Percentiles rank a stretch among this genome's conserved stretches.
Conservation (phyloP, 2,888 invertebrate species). For the Geotrupes spiniger region DNA sequence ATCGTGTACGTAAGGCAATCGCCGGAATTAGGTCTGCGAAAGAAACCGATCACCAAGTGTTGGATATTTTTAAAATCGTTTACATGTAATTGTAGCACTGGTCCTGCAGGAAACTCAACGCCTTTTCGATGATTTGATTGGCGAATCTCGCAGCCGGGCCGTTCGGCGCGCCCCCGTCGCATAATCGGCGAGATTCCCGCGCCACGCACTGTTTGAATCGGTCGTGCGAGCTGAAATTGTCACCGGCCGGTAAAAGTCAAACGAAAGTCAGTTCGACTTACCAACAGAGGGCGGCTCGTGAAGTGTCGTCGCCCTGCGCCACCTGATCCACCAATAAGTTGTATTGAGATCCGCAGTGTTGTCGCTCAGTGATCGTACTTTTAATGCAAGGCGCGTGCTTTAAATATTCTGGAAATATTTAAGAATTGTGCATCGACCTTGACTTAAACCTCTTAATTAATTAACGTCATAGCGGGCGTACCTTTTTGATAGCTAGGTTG, state of each 20-base stretch:
- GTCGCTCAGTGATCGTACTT: slow-evolving; percentile 55
- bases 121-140: slow-evolving; percentile 57
- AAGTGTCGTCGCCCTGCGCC: slow-evolving; percentile 53
- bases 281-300: slow-evolving; percentile 59
- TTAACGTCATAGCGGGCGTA: slow-evolving; percentile 30
- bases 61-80: slow-evolving; percentile 41
- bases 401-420: slow-evolving; percentile 54
- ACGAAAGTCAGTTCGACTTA: slow-evolving; percentile 36
- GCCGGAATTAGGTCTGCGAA: slow-evolving; percentile 53
- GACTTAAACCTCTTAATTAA: too few relatives aligned
- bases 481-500: slow-evolving; percentile 58
- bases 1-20: slow-evolving; percentile 46
- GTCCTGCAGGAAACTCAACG: slow-evolving; percentile 58
- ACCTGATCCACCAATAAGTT: slow-evolving; percentile 57
- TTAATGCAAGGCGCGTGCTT: slow-evolving; percentile 61
- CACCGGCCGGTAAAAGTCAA: neutral
- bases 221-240: slow-evolving; percentile 57
- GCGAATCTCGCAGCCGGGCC: slow-evolving; percentile 56
- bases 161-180: slow-evolving; percentile 51
- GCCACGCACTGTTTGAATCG: slow-evolving; percentile 59
- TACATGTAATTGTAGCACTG: slow-evolving; percentile 61
- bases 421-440: too few relatives aligned
- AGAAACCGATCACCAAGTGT: slow-evolving; percentile 3
- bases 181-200: slow-evolving; percentile 53
- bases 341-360: slow-evolving; percentile 58